phyloP scores from a whole-genome alignment of 2,797 vertebrate genomes.

The Pteronotus mesoamericanus region DNA sequence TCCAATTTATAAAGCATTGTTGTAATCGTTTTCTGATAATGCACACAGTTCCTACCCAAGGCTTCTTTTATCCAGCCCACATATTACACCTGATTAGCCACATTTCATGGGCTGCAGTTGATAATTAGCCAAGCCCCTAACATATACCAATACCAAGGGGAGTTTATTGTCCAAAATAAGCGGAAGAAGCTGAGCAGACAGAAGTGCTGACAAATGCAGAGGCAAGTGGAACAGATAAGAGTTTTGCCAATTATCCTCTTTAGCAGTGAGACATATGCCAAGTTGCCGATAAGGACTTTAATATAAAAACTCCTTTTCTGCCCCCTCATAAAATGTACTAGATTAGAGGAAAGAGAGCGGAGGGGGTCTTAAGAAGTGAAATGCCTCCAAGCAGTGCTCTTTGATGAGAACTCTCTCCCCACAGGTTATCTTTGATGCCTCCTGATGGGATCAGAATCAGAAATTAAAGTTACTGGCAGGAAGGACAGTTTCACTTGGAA shows the following conservation, averaged over 20 bases:
- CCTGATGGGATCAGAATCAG: slow-evolving; percentile 35
- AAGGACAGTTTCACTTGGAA: slow-evolving; percentile 17
- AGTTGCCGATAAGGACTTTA: slow-evolving; percentile 66
- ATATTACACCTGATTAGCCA: slow-evolving; percentile 49
- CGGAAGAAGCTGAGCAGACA: slow-evolving; percentile 55
- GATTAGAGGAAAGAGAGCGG: slow-evolving; percentile 65
- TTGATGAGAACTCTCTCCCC: slow-evolving; percentile 44
- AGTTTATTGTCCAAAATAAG: slow-evolving; percentile 65
- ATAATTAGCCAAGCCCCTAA: slow-evolving; percentile 59
- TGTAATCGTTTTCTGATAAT: slow-evolving; percentile 63
- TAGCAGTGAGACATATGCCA: slow-evolving; percentile 51
- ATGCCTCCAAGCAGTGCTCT: slow-evolving; percentile 45
- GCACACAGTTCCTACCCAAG: slow-evolving; percentile 28
- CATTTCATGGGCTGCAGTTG: slow-evolving; percentile 35
- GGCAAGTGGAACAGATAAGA: slow-evolving; percentile 49
- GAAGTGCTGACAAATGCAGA: slow-evolving; percentile 57
- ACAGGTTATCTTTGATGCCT: slow-evolving; percentile 51
- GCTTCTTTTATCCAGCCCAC: slow-evolving; percentile 30
- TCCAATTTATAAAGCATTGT: not conserved
- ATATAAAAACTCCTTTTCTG: slow-evolving; percentile 44
- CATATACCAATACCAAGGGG: slow-evolving; percentile 31
- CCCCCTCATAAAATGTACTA: slow-evolving; percentile 36
- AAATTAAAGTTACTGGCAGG: slow-evolving; percentile 50
- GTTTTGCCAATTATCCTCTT: slow-evolving; percentile 57
- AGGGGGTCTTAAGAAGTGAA: slow-evolving; percentile 57